Percentiles rank a stretch among this genome's conserved stretches.
Conservation (phyloP, 2,888 invertebrate genomes). For the Drosophila fungiperda region DNA sequence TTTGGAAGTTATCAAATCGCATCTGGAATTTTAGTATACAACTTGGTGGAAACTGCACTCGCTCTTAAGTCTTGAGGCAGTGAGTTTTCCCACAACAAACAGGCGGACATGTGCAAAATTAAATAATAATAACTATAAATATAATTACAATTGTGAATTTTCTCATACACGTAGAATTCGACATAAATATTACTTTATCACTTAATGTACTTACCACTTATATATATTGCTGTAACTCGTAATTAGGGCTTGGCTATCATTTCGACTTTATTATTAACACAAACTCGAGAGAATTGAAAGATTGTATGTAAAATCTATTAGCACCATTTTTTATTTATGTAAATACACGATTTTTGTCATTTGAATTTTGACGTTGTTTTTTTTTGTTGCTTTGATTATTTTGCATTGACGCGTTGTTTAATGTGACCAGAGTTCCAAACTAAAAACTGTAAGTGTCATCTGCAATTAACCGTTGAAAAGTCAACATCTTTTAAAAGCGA, state of each 20-base stretch:
- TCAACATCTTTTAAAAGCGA: not conserved
- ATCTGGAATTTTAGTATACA: slow-evolving; percentile 33
- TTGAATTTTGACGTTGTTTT: slow-evolving; percentile 10
- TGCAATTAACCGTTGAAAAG: not conserved
- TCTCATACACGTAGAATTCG: slow-evolving; percentile 24
- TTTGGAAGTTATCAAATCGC: not conserved
- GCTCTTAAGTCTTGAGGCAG: slow-evolving; percentile 23
- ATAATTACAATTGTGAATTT: slow-evolving; percentile 24
- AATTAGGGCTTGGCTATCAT: slow-evolving; percentile 57
- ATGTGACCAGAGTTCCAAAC: not conserved
- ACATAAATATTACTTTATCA: slow-evolving; percentile 7
- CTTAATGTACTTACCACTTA: slow-evolving; percentile 32
- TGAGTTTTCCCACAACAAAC: slow-evolving; percentile 20
- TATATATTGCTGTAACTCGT: slow-evolving; percentile 2
- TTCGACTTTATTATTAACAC: slow-evolving; percentile 14
- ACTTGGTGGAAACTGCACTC: slow-evolving; percentile 58
- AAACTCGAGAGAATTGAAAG: slow-evolving; percentile 22
- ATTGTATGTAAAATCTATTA: slow-evolving; percentile 51
- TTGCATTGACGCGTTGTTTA: not conserved
- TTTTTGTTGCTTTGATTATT: not conserved
- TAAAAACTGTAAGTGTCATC: not conserved
- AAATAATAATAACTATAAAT: slow-evolving; percentile 35
- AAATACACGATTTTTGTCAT: slow-evolving; percentile 62
- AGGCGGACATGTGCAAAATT: slow-evolving; percentile 82
- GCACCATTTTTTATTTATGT: slow-evolving; percentile 66